Evolutionary conservation across 2,797 vertebrate genomes (phyloP), one percentile per base, ranked within the genome.

Genomic region (Chrysocyon brachyurus): DNA sequence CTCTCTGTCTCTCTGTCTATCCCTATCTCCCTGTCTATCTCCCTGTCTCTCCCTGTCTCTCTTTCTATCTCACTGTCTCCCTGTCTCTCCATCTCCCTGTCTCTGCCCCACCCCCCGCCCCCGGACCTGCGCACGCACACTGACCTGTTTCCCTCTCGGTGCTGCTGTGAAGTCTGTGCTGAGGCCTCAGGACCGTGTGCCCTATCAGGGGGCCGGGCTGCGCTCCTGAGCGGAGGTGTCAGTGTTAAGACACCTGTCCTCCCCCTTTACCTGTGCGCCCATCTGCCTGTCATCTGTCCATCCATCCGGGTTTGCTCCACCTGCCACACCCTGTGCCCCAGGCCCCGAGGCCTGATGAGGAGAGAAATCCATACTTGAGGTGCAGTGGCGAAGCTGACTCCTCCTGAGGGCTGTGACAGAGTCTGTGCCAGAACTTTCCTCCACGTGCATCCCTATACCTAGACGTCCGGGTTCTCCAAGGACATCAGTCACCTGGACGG

Each of bases 361-460:
- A 46, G 40, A 46, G 79, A 46, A 40, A 15, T 19, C 24, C 26
- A 3, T 2, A 21, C 6, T 17, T 2, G 1, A 17, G 79, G 24
- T 36, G 72, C 8, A 2, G 1, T 2, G 46, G 15, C 16, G 2
- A 16, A 8, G 28, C 7, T 15, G 57, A 11, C 9, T 21, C 46
- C 33, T 7, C 7, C 28, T 6, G 33, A 22, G 46, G 5, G 3
- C 46, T 26, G 14, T 19, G 16, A 7, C 2, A 6, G 16, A 10
- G 5, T 24, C 0, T 49, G 28, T 26, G 46, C 31, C 8, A 1
- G 49, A 17, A 11, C 57, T 11, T 33, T 21, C 7, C 59, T 22
- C 40, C 1, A 4, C 14, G 2, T 3, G 4, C 6, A 3, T 24
- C 46, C 33, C 86, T 12, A 3, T 28, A 8, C 11, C n/a, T 21